Conservation (phyloP, 64 coral and sea anemone species). For the Hydrozoanthus tunicans region DNA sequence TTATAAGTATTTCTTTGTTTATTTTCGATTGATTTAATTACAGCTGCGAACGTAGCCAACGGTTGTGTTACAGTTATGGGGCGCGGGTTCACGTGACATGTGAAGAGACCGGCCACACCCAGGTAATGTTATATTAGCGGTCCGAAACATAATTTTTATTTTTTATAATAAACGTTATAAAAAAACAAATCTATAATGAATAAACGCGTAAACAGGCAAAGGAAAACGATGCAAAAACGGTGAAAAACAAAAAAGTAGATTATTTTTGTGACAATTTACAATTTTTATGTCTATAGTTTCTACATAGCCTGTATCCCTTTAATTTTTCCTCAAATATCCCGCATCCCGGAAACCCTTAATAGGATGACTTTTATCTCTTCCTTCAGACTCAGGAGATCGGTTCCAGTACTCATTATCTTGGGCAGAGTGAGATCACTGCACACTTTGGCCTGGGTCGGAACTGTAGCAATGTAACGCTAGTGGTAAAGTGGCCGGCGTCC, state of each 20-base stretch:
- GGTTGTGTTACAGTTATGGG: slow-evolving; percentile 78
- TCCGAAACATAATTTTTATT: neutral
- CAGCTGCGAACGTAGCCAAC: slow-evolving; percentile 42
- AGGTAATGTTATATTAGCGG: slow-evolving; percentile 36
- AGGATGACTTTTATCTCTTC: neutral
- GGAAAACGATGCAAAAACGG: no score
- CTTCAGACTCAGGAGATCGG: slow-evolving; percentile 89
- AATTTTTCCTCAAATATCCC: no score
- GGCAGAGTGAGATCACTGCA: slow-evolving; percentile 73
- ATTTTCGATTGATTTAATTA: neutral
- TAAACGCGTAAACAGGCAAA: no score
- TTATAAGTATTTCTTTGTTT: neutral
- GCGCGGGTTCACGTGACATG: slow-evolving; percentile 74
- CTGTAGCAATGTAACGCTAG: slow-evolving; percentile 70
- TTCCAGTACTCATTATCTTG: slow-evolving; percentile 86
- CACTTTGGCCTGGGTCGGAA: slow-evolving; percentile 85
- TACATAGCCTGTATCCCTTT: no score
- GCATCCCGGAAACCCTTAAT: no score
- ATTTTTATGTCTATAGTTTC: no score
- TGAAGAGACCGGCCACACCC: slow-evolving; percentile 41
- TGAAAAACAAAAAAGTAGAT: no score
- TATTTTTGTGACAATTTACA: no score
- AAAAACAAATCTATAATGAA: no score
- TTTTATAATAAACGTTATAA: no score
- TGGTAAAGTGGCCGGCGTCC: slow-evolving; percentile 65